phyloP scores from a whole-genome alignment of 2,113 vertebrate species.

The Vidua macroura region DNA sequence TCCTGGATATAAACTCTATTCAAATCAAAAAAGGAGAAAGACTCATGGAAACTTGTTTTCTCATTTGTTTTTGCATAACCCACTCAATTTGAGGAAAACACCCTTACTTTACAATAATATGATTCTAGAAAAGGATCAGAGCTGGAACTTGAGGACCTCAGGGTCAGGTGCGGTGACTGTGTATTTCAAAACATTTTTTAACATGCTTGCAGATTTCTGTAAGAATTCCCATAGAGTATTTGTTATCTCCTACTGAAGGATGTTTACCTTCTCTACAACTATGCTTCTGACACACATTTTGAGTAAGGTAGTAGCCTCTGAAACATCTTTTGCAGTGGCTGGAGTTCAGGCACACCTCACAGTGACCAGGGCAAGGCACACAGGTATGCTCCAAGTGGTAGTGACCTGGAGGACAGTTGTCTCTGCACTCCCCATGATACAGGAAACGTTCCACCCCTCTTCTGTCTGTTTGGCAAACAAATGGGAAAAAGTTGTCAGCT shows the following conservation, averaged over 20 bases:
- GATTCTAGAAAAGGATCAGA: not conserved
- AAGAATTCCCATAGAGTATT: not conserved
- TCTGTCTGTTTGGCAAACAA: conserved; percentile 71
- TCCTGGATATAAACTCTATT: not conserved
- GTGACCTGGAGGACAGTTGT: conserved; percentile 76
- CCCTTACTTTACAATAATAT: not conserved
- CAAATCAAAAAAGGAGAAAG: not conserved
- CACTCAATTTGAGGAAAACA: not conserved
- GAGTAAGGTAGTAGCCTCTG: conserved; percentile 65
- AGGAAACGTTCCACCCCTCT: conserved; percentile 73
- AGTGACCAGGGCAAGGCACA: conserved; percentile 76
- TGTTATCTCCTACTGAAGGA: not conserved
- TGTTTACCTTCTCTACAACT: conserved; percentile 79
- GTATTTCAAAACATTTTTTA: not conserved
- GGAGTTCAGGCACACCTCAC: conserved; percentile 73
- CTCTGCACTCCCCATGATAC: conserved; percentile 77
- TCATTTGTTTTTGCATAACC: not conserved
- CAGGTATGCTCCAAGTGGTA: conserved; percentile 70
- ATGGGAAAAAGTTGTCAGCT: not conserved
- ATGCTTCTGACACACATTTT: conserved; percentile 76
- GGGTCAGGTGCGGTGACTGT: not conserved
- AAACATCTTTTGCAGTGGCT: conserved; percentile 77
- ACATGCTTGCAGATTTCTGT: not conserved
- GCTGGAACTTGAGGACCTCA: not conserved
- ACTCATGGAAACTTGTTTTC: not conserved